Base-by-base conservation (phyloP, 2,888 invertebrate genomes). In the Anthoptus insignis region DNA sequence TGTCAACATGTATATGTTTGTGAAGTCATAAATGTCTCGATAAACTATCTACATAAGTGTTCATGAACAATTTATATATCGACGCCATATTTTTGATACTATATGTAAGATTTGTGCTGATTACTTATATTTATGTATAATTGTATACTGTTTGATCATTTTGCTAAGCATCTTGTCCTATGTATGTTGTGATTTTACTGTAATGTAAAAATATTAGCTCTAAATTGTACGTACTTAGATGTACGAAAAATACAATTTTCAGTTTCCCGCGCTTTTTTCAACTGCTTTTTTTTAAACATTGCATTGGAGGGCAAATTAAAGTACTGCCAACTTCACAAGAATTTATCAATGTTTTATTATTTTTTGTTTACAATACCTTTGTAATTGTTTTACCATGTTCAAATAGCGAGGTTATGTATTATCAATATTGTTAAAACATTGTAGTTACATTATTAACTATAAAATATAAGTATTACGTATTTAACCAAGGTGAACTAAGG, bases 11-110 rank as follows among this genome's bases (percentile, higher is more conserved):
- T n/a, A n/a, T n/a, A n/a, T n/a, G n/a, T n/a, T n/a, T 34, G 6
- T 8, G 9, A 9, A 9, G 8, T 37, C 34, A 0, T 34, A n/a
- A 2, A 39, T 19, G 19, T 42, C 42, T 19, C n/a, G 9, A 3
- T 9, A n/a, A 42, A 42, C 42, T 11, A n/a, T n/a, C n/a, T 19
- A 37, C 14, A 37, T 14, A 14, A 37, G 45, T 21, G 24, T 47
- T 47, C 22, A 22, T 45, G 1, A 19, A 42, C 24, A 7, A 24
- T n/a, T 47, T 47, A 8, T 24, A 24, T n/a, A 47, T 24, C 45
- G 57, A 57, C 57, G 57, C 45, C 57, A 57, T 57, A 57, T 57
- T 57, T 57, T 57, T 57, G 57, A 57, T 57, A 57, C 39, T 56
- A 37, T 19, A 21, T 32, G 2, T 22, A 21, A 19, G 37, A 37